These are phyloP conservation scores for Sebastes schlegelii DNA, from an alignment of 2,113 vertebrate genomes.

Conservation along the genomic window DNA sequence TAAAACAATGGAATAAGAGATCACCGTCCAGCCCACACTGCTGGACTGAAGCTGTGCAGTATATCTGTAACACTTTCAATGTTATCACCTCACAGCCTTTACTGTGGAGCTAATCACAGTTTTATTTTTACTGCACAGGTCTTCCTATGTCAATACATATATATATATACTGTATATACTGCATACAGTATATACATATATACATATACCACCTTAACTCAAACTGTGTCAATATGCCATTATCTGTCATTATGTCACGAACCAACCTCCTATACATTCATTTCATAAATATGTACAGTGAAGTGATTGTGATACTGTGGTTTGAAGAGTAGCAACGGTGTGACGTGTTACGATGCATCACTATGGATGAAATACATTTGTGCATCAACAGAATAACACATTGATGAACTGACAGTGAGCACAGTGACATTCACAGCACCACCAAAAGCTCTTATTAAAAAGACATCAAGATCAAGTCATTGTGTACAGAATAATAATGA, in stretches of 20 bases:
- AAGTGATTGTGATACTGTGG: background rate
- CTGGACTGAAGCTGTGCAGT: background rate
- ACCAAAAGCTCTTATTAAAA: slow-evolving; percentile 1
- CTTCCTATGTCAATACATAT: too few relatives aligned
- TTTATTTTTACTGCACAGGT: background rate
- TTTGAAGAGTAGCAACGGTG: background rate
- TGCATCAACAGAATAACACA: background rate
- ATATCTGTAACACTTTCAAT: background rate
- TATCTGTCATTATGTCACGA: background rate
- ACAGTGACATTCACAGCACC: slow-evolving; percentile 13
- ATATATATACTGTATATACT: too few relatives aligned
- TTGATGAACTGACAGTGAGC: background rate
- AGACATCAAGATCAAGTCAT: slow-evolving; percentile 20
- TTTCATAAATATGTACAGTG: background rate
- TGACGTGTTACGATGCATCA: background rate
- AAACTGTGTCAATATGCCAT: background rate
- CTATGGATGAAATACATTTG: background rate
- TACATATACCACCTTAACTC: background rate
- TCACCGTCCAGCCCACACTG: background rate
- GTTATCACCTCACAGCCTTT: background rate
- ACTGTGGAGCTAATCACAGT: background rate
- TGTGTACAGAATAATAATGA: slow-evolving; percentile 37
- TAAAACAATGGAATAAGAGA: background rate
- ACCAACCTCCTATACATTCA: background rate
- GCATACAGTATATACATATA: too few relatives aligned